Evolutionary conservation across 2,113 vertebrate species (phyloP).

Genomic region (Hiodon tergisus): DNA sequence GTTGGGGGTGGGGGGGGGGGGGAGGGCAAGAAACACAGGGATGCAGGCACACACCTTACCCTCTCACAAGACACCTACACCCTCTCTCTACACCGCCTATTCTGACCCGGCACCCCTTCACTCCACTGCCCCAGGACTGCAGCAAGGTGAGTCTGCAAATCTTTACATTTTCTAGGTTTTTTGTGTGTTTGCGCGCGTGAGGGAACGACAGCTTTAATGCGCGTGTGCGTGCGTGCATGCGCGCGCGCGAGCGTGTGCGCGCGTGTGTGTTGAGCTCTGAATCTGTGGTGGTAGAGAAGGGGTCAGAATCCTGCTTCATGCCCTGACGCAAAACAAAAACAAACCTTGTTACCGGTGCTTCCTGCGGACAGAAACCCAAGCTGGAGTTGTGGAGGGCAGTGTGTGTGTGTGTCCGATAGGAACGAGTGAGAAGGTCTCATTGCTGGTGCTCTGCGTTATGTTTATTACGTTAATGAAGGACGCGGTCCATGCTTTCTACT

Average conservation of each 20-base stretch:
- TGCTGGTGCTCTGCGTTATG: no score
- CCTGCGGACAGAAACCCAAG: no score
- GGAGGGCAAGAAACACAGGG: constrained; percentile 41
- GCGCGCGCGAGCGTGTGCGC: background rate
- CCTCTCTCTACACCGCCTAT: constrained; percentile 45
- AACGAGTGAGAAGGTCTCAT: no score
- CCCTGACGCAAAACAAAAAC: background rate
- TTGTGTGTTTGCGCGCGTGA: constrained; percentile 29
- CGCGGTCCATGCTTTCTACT: no score
- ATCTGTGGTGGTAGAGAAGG: no score
- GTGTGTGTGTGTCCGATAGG: no score
- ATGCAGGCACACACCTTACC: constrained; percentile 69
- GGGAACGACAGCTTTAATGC: background rate
- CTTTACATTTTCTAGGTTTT: constrained; percentile 39
- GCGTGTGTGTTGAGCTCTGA: no score
- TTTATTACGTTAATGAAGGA: no score
- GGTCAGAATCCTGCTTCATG: constrained; percentile 45
- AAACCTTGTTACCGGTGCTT: background rate
- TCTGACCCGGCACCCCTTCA: constrained; percentile 49
- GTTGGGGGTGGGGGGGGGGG: constrained; percentile 16
- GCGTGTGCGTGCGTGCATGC: constrained; percentile 18
- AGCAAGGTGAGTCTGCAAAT: constrained; percentile 60
- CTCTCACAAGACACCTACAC: constrained; percentile 53
- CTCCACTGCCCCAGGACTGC: constrained; percentile 58
- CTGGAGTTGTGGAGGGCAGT: no score